These are phyloP conservation scores for Poliocrania exsul DNA, from an alignment of 2,797 vertebrate species.

Conservation along the genomic window DNA sequence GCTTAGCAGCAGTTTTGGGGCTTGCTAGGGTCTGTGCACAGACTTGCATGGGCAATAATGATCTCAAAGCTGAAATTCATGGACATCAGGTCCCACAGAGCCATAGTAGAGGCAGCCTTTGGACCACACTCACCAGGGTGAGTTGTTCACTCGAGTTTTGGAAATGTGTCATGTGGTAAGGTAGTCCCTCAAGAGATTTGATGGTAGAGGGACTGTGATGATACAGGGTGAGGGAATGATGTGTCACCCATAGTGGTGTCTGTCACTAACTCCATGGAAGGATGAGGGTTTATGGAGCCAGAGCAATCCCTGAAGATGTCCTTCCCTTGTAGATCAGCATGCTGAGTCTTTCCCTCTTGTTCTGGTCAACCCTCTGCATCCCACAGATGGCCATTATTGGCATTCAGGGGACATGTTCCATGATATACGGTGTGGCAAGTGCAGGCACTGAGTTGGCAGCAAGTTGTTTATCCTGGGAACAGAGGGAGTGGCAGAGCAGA, in stretches of 20 bases:
- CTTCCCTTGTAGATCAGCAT: accelerated
- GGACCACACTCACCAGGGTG: not conserved
- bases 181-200: not conserved
- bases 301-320: accelerated
- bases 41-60: not conserved
- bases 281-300: not conserved
- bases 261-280: not conserved
- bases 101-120: not conserved
- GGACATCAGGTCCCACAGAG: not conserved
- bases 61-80: not conserved
- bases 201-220: not conserved
- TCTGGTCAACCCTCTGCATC: not conserved
- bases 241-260: not conserved
- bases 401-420: not conserved
- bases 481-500: not conserved
- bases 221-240: not conserved
- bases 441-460: not conserved
- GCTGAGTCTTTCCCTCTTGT: not conserved
- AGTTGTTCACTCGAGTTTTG: accelerated
- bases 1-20: not conserved
- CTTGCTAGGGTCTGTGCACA: not conserved
- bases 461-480: not conserved
- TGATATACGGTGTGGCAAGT: accelerated
- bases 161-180: not conserved
- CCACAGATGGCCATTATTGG: not conserved